Conservation (phyloP, 2,888 invertebrate genomes). For the Formica aserva region DNA sequence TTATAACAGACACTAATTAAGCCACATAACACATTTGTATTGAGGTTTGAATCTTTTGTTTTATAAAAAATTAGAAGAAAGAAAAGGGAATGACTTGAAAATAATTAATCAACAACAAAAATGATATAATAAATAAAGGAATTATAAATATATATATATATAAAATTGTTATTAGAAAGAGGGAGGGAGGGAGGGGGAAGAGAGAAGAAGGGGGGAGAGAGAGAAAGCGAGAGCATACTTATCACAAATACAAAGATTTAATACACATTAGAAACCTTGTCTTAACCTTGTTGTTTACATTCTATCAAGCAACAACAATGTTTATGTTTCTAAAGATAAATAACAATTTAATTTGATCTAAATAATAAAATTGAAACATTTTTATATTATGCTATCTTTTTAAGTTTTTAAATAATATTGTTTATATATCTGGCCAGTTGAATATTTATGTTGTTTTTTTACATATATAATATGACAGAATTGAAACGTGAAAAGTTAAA, state of each 20-base stretch:
- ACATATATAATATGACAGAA: not conserved
- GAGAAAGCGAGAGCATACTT: no score
- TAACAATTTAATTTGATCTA: not conserved
- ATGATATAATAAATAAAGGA: no score
- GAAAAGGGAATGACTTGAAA: not conserved
- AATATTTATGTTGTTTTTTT: not conserved
- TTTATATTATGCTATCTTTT: constrained; percentile 2
- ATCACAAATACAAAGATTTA: not conserved
- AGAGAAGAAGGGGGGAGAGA: no score
- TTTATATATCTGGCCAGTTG: not conserved
- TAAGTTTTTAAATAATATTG: not conserved
- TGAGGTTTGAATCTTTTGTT: not conserved
- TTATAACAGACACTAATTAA: not conserved
- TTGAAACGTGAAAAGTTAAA: not conserved
- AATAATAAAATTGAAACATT: not conserved
- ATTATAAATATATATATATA: no score
- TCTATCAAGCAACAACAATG: not conserved
- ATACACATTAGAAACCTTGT: not conserved
- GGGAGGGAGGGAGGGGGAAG: no score
- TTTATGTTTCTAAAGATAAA: not conserved
- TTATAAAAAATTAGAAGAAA: not conserved
- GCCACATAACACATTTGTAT: no score
- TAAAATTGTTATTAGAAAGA: no score
- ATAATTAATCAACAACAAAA: not conserved
- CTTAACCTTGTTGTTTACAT: not conserved